A percentile compares a stretch with the other conserved stretches of the same genome.
Conservation (phyloP, 1,140 invertebrate genomes). For the Halesus radiatus region DNA sequence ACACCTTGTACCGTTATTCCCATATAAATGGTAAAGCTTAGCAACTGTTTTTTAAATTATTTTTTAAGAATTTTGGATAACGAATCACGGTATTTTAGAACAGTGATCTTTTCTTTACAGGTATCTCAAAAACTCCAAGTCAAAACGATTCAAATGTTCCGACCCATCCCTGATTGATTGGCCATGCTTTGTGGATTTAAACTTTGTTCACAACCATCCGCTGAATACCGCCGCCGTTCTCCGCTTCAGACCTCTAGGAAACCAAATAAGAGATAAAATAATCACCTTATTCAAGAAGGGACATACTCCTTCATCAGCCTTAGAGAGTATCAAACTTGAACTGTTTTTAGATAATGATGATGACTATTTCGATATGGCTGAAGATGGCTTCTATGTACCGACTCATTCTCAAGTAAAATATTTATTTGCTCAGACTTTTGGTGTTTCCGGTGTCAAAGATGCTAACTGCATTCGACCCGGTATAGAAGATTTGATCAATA, state of each 20-base stretch:
- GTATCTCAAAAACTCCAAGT: slow-evolving; percentile 50
- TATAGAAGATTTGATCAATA: slow-evolving; percentile 46
- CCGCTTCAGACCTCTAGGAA: slow-evolving; percentile 49
- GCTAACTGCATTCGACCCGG: slow-evolving; percentile 32
- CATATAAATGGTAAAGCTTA: too few relatives aligned
- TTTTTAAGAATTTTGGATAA: too few relatives aligned
- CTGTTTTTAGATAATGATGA: slow-evolving; percentile 53
- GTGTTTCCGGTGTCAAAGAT: slow-evolving; percentile 41
- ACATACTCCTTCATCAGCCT: slow-evolving; percentile 48
- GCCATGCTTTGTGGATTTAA: slow-evolving; percentile 53
- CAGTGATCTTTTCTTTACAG: slow-evolving; percentile 28
- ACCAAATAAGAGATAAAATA: slow-evolving; percentile 53
- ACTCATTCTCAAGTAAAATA: slow-evolving; percentile 51
- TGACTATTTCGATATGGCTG: slow-evolving; percentile 50
- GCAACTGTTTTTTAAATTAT: too few relatives aligned
- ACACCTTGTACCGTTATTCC: too few relatives aligned
- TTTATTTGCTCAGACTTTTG: slow-evolving; percentile 52
- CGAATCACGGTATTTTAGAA: too few relatives aligned
- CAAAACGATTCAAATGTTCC: slow-evolving; percentile 40
- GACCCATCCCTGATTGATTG: slow-evolving; percentile 46
- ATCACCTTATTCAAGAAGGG: slow-evolving; percentile 48
- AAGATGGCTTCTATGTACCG: slow-evolving; percentile 51
- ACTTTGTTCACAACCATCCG: slow-evolving; percentile 53
- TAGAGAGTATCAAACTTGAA: slow-evolving; percentile 55
- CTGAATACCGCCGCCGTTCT: slow-evolving; percentile 50